Base-by-base conservation (phyloP, 2,113 vertebrate species). In the Archocentrus centrarchus region DNA sequence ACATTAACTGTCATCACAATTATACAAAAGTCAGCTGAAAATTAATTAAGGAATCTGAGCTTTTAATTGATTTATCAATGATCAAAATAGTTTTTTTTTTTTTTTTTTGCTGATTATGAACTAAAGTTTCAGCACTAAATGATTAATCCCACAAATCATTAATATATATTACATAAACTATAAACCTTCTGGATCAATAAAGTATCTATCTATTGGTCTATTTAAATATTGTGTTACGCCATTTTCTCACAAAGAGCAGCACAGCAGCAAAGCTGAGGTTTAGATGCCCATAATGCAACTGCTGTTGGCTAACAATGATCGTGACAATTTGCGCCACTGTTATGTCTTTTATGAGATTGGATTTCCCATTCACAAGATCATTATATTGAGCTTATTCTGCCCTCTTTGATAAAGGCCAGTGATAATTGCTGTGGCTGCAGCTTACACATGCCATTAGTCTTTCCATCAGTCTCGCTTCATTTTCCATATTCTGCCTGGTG, bases 401-500 rank as follows among this genome's bases (percentile, higher is more conserved):
- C 37, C 47, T 66, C 57, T 80, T 64, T 86, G 89, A 84, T 73
- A 88, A 84, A 82, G 81, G 30, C 10, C 44, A 44, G 39, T 64
- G 85, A 77, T 92, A 93, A 93, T 92, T 79, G 57, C 78, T 68
- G 88, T 77, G 79, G 86, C 86, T 81, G 89, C 83, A 81, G 88
- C 80, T 89, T 83, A 88, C 88, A 89, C 89, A 93, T 90, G 88
- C 85, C 93, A 92, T 95, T 94, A 93, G 85, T 93, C 85, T 86
- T 91, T 81, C 89, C 90, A 91, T 94, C 86, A 87, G 92, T 94
- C 92, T 93, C 79, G 75, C 91, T 92, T 95, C 90, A 94, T 95
- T 95, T 89, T 90, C 79, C 80, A 27, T 79, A 84, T 82, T 92
- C 89, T 75, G 88, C 81, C 91, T 55, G 80, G 63, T 68, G 78